These are phyloP conservation scores for Opisthograptis luteolata DNA, from an alignment of 2,888 invertebrate species.

Conservation along the genomic window DNA sequence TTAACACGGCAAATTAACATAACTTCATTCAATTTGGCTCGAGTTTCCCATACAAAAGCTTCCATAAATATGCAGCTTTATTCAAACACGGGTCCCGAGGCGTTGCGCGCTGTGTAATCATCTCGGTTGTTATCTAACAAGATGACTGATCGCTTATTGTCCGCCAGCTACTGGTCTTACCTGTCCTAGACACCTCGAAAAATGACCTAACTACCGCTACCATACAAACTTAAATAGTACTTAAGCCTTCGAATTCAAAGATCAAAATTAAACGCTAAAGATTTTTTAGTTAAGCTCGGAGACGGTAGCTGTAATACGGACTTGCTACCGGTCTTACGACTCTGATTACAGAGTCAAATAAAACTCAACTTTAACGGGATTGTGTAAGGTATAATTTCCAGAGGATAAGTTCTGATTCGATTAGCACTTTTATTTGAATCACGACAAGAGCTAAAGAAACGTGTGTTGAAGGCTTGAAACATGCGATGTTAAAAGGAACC, in stretches of 20 bases:
- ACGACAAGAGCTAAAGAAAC: slow-evolving; percentile 43
- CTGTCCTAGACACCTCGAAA: slow-evolving; percentile 37
- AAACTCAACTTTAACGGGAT: slow-evolving; percentile 21
- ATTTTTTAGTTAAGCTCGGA: slow-evolving; percentile 9
- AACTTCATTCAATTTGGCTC: slow-evolving; percentile 20
- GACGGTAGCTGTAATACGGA: slow-evolving; percentile 9
- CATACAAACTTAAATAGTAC: slow-evolving; percentile 40
- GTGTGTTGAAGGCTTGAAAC: slow-evolving; percentile 45
- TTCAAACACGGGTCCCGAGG: slow-evolving; percentile 35
- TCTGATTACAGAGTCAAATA: slow-evolving; percentile 3
- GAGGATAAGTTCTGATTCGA: slow-evolving; percentile 19
- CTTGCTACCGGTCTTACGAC: slow-evolving; percentile 52
- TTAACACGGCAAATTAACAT: slow-evolving; percentile 17
- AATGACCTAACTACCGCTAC: slow-evolving; percentile 42
- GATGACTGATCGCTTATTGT: slow-evolving; percentile 81
- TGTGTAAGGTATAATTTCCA: slow-evolving; percentile 19
- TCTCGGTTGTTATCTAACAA: slow-evolving; percentile 68
- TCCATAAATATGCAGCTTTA: slow-evolving; percentile 36
- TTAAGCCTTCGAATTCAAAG: slow-evolving; percentile 7
- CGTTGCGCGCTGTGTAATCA: slow-evolving; percentile 59
- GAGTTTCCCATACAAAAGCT: slow-evolving; percentile 28
- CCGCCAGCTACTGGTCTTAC: slow-evolving; percentile 78
- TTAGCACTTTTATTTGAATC: slow-evolving; percentile 35
- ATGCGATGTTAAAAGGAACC: slow-evolving; percentile 43
- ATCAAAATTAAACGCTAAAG: not conserved